phyloP scores from a whole-genome alignment of 2,888 invertebrate species.

The Euzetes globulus region DNA sequence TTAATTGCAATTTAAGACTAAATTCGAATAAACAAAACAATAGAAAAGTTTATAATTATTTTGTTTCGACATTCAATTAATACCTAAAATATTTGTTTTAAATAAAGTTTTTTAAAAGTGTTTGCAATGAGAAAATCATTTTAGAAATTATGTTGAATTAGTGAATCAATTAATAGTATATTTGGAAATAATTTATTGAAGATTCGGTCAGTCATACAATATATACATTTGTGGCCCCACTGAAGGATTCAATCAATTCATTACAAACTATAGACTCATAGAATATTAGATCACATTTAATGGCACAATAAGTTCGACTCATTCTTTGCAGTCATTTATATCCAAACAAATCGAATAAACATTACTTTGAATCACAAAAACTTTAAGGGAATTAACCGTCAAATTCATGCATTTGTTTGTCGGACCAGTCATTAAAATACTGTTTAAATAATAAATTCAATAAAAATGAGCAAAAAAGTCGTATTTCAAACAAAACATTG shows the following conservation, averaged over 20 bases:
- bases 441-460: background rate
- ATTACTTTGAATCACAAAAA: conserved; percentile 5
- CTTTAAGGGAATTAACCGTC: background rate
- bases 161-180: background rate
- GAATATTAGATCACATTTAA: conserved; percentile 10
- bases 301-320: conserved; percentile 13
- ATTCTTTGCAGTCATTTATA: background rate
- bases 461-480: conserved; percentile 18
- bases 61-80: background rate
- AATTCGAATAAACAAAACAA: background rate
- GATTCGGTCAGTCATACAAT: conserved; percentile 18
- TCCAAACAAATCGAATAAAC: background rate
- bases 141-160: background rate
- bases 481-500: background rate
- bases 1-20: background rate
- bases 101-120: too few species aligned
- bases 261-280: conserved; percentile 11
- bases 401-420: background rate
- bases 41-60: background rate
- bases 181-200: conserved; percentile 5
- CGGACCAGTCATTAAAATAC: background rate
- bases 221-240: conserved; percentile 19
- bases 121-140: background rate
- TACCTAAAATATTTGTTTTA: background rate
- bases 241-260: conserved; percentile 10